phyloP scores from a whole-genome alignment of 2,888 invertebrate species.

The Synergus laeviventris region DNA sequence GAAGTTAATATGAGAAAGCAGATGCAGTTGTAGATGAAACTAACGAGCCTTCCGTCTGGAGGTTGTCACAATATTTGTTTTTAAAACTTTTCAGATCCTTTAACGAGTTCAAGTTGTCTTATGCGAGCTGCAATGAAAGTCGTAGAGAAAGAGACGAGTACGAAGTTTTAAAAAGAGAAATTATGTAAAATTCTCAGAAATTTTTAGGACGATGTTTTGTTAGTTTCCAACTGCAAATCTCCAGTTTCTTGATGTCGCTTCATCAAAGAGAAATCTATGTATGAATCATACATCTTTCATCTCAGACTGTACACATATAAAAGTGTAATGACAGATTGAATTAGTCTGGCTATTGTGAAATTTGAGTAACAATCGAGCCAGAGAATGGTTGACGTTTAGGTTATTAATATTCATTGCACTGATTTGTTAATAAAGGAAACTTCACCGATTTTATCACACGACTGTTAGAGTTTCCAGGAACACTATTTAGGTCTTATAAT shows the following conservation, averaged over 20 bases:
- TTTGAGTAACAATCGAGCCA: neutral
- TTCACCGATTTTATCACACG: neutral
- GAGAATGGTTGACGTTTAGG: constrained; percentile 41
- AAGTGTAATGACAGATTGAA: neutral
- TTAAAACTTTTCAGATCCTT: constrained; percentile 30
- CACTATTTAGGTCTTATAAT: neutral
- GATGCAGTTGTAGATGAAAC: constrained; percentile 24
- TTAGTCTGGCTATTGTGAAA: neutral
- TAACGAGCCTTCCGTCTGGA: constrained; percentile 29
- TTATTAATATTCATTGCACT: constrained; percentile 66
- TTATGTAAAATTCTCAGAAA: neutral
- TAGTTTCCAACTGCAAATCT: neutral
- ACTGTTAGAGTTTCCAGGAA: neutral
- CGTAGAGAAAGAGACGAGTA: constrained; percentile 9
- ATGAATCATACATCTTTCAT: neutral
- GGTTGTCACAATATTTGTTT: constrained; percentile 34
- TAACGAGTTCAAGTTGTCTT: constrained; percentile 37
- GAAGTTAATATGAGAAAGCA: neutral
- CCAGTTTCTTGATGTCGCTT: neutral
- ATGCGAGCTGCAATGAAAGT: constrained; percentile 19
- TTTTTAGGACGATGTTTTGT: neutral
- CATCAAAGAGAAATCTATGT: neutral
- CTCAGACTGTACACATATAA: too few relatives aligned
- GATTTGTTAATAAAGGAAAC: constrained; percentile 60
- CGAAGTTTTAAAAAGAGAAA: neutral